phyloP scores from a whole-genome alignment of 1,140 invertebrate genomes.

The Xylocopa sonorina region DNA sequence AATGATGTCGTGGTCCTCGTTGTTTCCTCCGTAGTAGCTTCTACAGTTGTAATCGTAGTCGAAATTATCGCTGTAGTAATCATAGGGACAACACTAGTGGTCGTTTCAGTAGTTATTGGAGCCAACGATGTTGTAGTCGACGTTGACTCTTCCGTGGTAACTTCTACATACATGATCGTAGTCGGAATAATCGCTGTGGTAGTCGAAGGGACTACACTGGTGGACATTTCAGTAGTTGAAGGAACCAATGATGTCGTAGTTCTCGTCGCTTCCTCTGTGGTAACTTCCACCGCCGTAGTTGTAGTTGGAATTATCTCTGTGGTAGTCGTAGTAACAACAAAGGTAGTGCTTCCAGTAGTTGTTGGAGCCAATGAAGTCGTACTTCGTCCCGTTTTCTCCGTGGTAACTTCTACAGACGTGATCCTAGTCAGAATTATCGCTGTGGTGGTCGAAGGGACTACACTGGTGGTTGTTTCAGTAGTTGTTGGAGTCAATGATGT shows the following conservation, averaged over 20 bases:
- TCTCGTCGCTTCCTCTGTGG: too few species aligned
- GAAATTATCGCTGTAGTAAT: not conserved
- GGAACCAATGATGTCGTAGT: too few species aligned
- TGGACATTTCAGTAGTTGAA: accelerated
- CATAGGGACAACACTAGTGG: not conserved
- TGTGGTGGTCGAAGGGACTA: not conserved
- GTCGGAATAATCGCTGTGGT: not conserved
- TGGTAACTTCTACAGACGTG: not conserved
- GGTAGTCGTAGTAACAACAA: accelerated
- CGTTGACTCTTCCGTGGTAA: too few species aligned
- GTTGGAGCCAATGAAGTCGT: not conserved
- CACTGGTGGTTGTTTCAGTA: not conserved
- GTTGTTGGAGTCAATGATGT: too few species aligned
- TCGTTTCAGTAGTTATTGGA: accelerated
- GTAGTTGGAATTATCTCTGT: too few species aligned
- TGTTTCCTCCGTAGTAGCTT: not conserved
- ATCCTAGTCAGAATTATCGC: too few species aligned
- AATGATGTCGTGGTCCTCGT: not conserved
- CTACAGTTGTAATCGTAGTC: not conserved
- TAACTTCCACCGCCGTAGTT: too few species aligned
- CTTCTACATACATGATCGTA: not conserved
- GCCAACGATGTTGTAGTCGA: too few species aligned
- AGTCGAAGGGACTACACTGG: not conserved
- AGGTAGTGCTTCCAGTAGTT: not conserved
- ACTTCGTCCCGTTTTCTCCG: too few species aligned